Base-by-base conservation (phyloP, 2,113 vertebrate species). In the Melanostigma gelatinosum region DNA sequence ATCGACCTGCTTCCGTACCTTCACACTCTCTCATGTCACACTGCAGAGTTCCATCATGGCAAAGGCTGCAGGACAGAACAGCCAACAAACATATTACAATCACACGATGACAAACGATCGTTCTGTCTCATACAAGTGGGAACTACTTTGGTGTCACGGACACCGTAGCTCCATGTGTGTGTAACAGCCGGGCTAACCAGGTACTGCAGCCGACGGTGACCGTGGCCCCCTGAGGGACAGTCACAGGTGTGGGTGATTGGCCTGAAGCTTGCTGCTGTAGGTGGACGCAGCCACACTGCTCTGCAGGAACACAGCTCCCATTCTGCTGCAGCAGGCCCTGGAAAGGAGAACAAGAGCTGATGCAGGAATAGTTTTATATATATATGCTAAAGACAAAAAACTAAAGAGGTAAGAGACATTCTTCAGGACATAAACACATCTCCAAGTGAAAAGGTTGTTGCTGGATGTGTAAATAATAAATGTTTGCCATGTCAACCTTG, bases 241-340 rank as follows among this genome's bases (percentile, higher is more conserved):
- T 86, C 32, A 92, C 50, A 2, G 92, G 85, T 10, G 88, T 90
- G 62, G 89, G 92, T 0, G 40, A 73, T 4, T 72, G 83, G 46
- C 80, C 91, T 8, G 84, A 55, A 20, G 84, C 85, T 1, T 80
- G 80, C 7, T 90, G 86, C n/a, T 87, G 65, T 27, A 93, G 79
- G 60, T 95, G 92, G 57, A 95, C 61, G 83, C 96, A 97, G 72
- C 93, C 94, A 36, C 97, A 98, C 24, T 93, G 87, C 3, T 84
- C 80, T 1, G 90, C 85, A 11, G 75, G 81, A 11, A 97, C 89
- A 27, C 97, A 97, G 32, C 82, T 91, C 0, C 95, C 95, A 0
- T 93, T 94, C 90, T 95, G 95, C 85, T 97, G 96, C 81, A 97
- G 77, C 68, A 96, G 91, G n/a, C 96, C 96, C 97, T 97, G 86